These are phyloP conservation scores for Orthosia gothica DNA, from an alignment of 2,888 invertebrate species.

Conservation along the genomic window DNA sequence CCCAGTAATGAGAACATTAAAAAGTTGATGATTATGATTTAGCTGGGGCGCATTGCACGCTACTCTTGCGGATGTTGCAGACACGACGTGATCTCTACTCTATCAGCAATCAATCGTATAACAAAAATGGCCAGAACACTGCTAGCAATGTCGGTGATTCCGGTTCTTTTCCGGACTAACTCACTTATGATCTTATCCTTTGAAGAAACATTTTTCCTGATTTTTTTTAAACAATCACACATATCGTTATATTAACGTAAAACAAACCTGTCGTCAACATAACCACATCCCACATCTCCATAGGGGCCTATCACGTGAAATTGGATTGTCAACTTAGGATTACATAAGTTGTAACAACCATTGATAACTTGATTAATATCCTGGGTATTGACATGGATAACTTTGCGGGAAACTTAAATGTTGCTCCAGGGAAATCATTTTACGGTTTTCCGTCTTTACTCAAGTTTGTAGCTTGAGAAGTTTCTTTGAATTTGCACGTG, in stretches of 20 bases:
- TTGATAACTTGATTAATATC: constrained; percentile 65
- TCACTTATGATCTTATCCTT: no score
- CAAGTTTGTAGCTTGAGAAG: constrained; percentile 3
- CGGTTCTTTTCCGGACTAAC: no score
- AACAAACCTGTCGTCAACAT: constrained; percentile 10
- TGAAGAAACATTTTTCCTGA: no score
- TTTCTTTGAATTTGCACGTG: constrained; percentile 8
- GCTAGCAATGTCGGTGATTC: no score
- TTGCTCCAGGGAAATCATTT: constrained; percentile 34
- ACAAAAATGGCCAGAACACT: no score
- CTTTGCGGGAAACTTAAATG: constrained; percentile 35
- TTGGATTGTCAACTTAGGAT: constrained; percentile 76
- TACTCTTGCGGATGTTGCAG: no score
- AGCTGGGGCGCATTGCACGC: no score
- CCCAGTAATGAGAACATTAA: no score
- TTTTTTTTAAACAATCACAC: background rate
- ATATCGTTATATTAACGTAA: constrained; percentile 5
- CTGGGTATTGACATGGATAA: constrained; percentile 45
- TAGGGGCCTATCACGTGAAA: constrained; percentile 72
- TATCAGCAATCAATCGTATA: no score
- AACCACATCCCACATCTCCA: constrained; percentile 52
- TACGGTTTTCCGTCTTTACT: background rate
- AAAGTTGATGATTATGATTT: no score
- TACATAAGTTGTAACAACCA: constrained; percentile 62
- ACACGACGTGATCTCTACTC: no score